phyloP scores from a whole-genome alignment of 2,113 vertebrate genomes.

The Herpailurus yagouaroundi region DNA sequence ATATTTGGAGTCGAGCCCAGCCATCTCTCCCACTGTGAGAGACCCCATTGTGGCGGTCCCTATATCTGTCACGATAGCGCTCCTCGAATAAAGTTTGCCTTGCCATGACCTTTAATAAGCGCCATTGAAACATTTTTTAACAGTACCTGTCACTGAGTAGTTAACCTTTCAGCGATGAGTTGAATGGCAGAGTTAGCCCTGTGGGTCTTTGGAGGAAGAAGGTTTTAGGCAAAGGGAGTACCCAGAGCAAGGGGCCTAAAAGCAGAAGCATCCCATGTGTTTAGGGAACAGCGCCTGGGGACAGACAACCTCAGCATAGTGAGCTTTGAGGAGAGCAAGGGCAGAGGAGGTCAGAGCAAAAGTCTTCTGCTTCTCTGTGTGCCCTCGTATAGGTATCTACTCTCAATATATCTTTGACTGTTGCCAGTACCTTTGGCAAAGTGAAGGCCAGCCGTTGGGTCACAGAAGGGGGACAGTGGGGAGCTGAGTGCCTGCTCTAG shows the following conservation, averaged over 20 bases:
- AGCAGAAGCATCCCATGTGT: background rate
- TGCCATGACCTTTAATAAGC: background rate
- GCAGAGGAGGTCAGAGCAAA: background rate
- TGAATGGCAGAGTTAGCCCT: background rate
- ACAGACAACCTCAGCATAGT: background rate
- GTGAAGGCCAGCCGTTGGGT: background rate
- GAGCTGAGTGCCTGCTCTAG: background rate
- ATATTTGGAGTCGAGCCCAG: background rate
- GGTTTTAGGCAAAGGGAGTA: background rate
- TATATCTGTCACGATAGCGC: background rate
- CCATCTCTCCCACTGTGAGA: background rate
- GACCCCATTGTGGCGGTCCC: background rate
- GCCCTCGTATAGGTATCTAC: background rate
- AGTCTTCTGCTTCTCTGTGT: background rate
- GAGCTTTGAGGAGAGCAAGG: background rate
- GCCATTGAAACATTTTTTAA: background rate
- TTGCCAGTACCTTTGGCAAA: accelerated
- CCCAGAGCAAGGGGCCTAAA: too few relatives aligned
- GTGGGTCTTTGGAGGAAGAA: background rate
- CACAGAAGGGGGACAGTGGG: background rate
- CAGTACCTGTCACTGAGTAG: background rate
- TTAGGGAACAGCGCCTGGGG: background rate
- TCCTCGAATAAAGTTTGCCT: background rate
- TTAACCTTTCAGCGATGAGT: background rate
- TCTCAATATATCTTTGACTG: background rate